A percentile compares a stretch with the other conserved stretches of the same genome.
Conservation (phyloP, 1,140 invertebrate species). For the Neomicropteryx cornuta region DNA sequence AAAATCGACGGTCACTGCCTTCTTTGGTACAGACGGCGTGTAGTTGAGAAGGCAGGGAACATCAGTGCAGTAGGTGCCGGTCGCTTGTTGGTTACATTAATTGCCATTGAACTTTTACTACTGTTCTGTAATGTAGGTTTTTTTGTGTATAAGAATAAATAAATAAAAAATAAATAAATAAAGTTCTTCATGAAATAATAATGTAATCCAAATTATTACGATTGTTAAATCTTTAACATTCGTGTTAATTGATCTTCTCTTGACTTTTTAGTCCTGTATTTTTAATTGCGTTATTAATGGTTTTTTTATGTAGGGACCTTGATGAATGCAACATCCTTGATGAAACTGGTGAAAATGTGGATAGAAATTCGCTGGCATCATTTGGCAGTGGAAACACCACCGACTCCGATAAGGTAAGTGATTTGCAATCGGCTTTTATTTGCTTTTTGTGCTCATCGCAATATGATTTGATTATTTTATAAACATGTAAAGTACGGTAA, state of each 20-base stretch:
- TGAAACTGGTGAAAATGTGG: constrained; percentile 69
- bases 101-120: too few species aligned
- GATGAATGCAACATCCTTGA: constrained; percentile 75
- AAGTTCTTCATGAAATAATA: not conserved
- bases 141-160: too few species aligned
- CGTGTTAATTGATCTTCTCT: not conserved
- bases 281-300: too few species aligned
- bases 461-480: too few species aligned
- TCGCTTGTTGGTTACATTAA: too few species aligned
- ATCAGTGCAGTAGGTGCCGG: too few species aligned
- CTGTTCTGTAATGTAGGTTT: too few species aligned
- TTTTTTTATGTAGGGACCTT: constrained; percentile 56
- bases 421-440: constrained; percentile 1
- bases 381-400: constrained; percentile 93
- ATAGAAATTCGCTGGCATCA: constrained; percentile 81
- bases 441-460: too few species aligned
- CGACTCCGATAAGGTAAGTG: constrained; percentile 83
- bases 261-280: constrained; percentile 1
- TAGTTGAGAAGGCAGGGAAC: too few species aligned
- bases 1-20: too few species aligned
- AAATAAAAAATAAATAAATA: not conserved
- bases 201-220: not conserved
- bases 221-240: not conserved
- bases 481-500: too few species aligned
- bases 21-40: too few species aligned